Percentiles rank a stretch among this genome's conserved stretches.
Conservation (phyloP, 2,888 invertebrate species). For the Eutolmus rufibarbis region DNA sequence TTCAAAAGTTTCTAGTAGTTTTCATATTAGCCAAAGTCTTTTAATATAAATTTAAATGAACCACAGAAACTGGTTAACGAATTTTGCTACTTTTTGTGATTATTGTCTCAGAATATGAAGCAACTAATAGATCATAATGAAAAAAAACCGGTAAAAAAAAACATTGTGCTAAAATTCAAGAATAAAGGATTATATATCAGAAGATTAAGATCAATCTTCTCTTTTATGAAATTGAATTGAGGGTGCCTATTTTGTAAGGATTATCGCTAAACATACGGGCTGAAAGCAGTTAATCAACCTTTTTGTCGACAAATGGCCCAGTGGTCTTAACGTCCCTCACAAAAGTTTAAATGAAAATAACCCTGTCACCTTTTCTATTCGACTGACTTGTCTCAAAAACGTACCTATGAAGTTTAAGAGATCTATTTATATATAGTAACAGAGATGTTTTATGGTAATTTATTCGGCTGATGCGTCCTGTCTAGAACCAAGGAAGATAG, state of each 20-base stretch:
- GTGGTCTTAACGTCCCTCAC: not conserved
- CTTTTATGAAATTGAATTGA: not conserved
- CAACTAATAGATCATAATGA: too few relatives aligned
- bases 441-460: not conserved
- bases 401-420: not conserved
- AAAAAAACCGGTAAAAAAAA: too few relatives aligned
- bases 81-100: too few relatives aligned
- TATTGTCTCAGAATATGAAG: too few relatives aligned
- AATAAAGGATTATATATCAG: too few relatives aligned
- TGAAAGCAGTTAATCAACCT: not conserved
- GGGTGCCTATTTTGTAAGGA: not conserved
- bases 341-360: not conserved
- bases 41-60: too few relatives aligned
- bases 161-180: too few relatives aligned
- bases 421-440: not conserved
- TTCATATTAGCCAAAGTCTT: too few relatives aligned
- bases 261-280: not conserved
- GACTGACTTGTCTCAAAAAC: not conserved
- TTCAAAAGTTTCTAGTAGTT: too few relatives aligned
- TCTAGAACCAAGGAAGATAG: not conserved
- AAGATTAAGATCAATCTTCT: too few relatives aligned
- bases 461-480: not conserved
- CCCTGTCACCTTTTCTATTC: not conserved
- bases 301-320: not conserved
- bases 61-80: too few relatives aligned